Evolutionary conservation across 2,113 vertebrate species (phyloP).

Genomic region (Choloepus hoffmanni): DNA sequence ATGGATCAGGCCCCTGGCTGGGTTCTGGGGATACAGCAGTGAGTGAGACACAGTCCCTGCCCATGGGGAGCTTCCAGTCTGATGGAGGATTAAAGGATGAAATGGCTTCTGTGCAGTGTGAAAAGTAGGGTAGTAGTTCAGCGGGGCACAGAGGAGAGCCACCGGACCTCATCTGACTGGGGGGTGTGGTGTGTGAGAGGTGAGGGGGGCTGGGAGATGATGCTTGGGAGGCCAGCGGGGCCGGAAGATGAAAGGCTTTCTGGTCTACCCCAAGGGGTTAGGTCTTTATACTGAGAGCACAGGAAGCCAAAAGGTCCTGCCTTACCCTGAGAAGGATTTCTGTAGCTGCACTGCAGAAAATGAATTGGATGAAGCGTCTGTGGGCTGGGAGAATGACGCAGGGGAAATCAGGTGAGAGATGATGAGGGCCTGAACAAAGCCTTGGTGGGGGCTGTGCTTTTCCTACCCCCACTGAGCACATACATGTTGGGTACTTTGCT

Average conservation of each 20-base stretch:
- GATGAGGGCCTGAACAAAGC: neutral
- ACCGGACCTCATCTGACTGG: neutral
- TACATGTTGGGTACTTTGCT: neutral
- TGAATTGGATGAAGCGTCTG: neutral
- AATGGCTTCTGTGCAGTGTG: fast-evolving
- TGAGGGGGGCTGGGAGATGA: too few species aligned
- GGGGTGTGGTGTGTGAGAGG: neutral
- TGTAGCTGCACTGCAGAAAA: neutral
- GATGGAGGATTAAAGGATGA: neutral
- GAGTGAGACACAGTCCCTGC: neutral
- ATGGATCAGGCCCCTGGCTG: neutral
- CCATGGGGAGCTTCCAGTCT: neutral
- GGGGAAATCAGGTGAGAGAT: fast-evolving
- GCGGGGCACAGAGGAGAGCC: neutral
- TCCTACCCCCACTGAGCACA: neutral
- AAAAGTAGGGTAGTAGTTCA: neutral
- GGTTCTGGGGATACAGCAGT: neutral
- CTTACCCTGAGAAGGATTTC: neutral
- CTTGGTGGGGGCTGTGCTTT: neutral
- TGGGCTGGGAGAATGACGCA: too few species aligned
- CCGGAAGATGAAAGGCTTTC: neutral
- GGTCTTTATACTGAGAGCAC: neutral
- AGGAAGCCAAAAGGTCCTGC: neutral
- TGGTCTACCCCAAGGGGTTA: too few species aligned
- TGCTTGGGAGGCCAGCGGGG: neutral